Conservation (phyloP, 2,888 invertebrate species). For the Pheosia gnoma region DNA sequence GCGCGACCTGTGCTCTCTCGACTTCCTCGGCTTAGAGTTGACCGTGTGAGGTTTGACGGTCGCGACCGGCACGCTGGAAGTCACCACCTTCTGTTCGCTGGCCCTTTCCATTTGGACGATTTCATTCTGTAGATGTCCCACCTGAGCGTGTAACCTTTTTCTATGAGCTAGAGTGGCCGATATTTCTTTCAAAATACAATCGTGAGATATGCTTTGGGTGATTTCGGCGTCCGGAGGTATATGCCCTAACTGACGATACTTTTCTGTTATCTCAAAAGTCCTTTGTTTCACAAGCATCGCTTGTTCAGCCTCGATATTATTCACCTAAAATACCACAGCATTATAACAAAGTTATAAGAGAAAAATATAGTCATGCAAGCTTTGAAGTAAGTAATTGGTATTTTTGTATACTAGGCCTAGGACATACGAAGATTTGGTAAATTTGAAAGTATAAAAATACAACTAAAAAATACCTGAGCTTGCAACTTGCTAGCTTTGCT, state of each 20-base stretch:
- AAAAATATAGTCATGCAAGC: conserved; percentile 13
- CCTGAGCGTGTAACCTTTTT: conserved; percentile 92
- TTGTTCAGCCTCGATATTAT: conserved; percentile 90
- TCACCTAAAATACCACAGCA: conserved; percentile 69
- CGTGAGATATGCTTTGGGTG: conserved; percentile 89
- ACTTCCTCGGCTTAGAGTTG: conserved; percentile 72
- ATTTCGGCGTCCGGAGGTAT: conserved; percentile 83
- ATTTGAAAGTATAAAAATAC: conserved; percentile 4
- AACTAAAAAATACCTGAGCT: conserved; percentile 86
- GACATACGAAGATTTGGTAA: conserved; percentile 5
- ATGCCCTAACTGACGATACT: conserved; percentile 84
- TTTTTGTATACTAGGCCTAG: neutral
- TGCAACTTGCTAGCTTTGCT: conserved; percentile 94
- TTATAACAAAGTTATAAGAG: conserved; percentile 12
- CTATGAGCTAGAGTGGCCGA: conserved; percentile 92
- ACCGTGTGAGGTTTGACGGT: conserved; percentile 75
- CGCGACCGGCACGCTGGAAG: conserved; percentile 63
- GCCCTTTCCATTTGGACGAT: conserved; percentile 89
- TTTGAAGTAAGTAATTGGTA: neutral
- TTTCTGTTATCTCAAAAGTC: conserved; percentile 90
- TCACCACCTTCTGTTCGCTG: conserved; percentile 83
- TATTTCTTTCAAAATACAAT: conserved; percentile 93
- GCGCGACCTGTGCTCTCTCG: conserved; percentile 89
- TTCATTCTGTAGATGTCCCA: conserved; percentile 90
- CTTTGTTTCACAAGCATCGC: conserved; percentile 88